Evolutionary conservation across 2,888 invertebrate genomes (phyloP).

Genomic region (Spialia ferax): DNA sequence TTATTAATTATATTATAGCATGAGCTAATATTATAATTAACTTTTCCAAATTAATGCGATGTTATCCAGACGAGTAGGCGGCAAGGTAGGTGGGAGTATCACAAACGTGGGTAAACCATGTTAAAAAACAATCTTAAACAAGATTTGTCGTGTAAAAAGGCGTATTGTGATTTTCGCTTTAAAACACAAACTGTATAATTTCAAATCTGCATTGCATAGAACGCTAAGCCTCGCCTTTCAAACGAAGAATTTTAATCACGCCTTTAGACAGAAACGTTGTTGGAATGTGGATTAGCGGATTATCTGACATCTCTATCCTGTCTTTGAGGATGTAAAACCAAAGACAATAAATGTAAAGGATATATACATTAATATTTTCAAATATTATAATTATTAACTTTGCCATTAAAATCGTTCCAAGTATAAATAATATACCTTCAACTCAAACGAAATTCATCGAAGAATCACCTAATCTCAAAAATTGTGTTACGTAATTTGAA

Average conservation of each 20-base stretch:
- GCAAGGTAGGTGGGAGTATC: too few species aligned
- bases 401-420: background rate
- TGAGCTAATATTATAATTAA: too few species aligned
- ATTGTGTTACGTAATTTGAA: too few species aligned
- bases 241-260: background rate
- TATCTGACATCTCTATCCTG: background rate
- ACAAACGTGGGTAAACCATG: too few species aligned
- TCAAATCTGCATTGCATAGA: constrained; percentile 1
- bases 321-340: background rate
- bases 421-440: background rate
- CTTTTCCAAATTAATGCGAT: too few species aligned
- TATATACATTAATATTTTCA: too few species aligned
- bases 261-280: background rate
- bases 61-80: too few species aligned
- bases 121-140: too few species aligned
- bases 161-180: background rate
- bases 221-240: background rate
- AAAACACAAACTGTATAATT: background rate
- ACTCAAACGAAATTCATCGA: too few species aligned
- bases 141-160: background rate
- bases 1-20: too few species aligned
- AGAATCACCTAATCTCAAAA: too few species aligned
- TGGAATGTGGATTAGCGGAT: constrained; percentile 5
- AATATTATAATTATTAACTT: too few species aligned
- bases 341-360: background rate